Percentiles rank a stretch among this genome's conserved stretches.
Evolutionary conservation across 2,113 vertebrate species (phyloP).

Genomic region (Actenoides lindsayi): DNA sequence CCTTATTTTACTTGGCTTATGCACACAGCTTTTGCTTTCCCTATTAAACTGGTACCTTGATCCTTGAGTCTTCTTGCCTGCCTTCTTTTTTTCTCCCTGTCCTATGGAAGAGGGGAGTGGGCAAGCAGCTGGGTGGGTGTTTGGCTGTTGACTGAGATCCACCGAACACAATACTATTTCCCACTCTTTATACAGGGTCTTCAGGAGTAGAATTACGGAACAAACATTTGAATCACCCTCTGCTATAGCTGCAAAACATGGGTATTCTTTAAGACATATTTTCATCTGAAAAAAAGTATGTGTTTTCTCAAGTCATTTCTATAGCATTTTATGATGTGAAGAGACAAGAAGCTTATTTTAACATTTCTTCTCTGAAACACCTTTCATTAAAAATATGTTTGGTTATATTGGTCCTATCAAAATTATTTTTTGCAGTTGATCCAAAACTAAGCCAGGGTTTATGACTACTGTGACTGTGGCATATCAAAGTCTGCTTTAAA

Average conservation of each 20-base stretch:
- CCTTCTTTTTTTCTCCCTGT: neutral
- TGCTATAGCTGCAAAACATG: neutral
- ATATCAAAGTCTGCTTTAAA: neutral
- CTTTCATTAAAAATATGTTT: neutral
- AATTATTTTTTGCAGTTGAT: neutral
- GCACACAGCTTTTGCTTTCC: neutral
- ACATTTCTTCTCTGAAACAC: neutral
- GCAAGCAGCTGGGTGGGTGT: neutral
- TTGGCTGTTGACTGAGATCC: neutral
- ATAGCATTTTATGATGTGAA: neutral
- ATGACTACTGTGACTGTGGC: neutral
- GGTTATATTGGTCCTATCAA: neutral
- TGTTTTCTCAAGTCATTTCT: neutral
- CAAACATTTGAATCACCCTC: neutral
- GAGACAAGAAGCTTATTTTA: neutral
- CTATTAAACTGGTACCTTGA: neutral
- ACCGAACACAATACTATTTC: neutral
- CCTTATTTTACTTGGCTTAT: neutral
- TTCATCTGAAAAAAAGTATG: neutral
- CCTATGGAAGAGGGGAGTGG: neutral
- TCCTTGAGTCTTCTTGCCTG: neutral
- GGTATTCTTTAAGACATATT: neutral
- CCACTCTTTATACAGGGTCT: neutral
- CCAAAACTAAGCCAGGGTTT: neutral
- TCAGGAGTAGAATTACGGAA: neutral